phyloP scores from a whole-genome alignment of 2,888 invertebrate genomes.

The Spilosoma lubricipeda region DNA sequence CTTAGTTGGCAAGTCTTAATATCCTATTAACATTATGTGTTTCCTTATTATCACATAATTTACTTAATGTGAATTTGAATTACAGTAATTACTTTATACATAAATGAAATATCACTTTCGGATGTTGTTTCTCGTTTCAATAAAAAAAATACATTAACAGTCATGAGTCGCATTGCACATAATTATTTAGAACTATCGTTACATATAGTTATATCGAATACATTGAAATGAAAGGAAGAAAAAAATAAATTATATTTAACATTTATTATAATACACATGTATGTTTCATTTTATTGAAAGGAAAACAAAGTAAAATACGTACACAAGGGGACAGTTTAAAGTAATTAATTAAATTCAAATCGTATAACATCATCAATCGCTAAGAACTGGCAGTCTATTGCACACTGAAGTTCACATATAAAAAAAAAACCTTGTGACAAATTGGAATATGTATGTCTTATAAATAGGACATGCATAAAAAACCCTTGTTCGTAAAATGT shows the following conservation, averaged over 20 bases:
- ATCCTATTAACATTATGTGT: neutral
- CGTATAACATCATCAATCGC: neutral
- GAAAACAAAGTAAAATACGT: neutral
- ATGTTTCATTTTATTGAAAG: neutral
- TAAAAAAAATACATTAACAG: neutral
- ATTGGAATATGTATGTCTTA: neutral
- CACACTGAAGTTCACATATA: neutral
- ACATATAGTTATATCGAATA: neutral
- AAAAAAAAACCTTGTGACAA: neutral
- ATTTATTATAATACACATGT: neutral
- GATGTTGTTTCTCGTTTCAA: neutral
- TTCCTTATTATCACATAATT: neutral
- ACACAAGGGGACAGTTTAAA: neutral
- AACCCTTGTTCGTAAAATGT: neutral
- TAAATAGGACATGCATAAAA: neutral
- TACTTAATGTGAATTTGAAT: neutral
- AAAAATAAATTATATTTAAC: neutral
- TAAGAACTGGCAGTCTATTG: neutral
- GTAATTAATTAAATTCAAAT: neutral
- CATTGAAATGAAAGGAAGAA: neutral
- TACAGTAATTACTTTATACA: neutral
- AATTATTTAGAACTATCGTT: neutral
- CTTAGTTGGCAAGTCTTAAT: conserved; percentile 54
- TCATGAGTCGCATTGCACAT: neutral
- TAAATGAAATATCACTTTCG: neutral